A percentile compares a stretch with the other conserved stretches of the same genome.
phyloP scores from a whole-genome alignment of 1,140 invertebrate species.

The Drosophila neocordata region DNA sequence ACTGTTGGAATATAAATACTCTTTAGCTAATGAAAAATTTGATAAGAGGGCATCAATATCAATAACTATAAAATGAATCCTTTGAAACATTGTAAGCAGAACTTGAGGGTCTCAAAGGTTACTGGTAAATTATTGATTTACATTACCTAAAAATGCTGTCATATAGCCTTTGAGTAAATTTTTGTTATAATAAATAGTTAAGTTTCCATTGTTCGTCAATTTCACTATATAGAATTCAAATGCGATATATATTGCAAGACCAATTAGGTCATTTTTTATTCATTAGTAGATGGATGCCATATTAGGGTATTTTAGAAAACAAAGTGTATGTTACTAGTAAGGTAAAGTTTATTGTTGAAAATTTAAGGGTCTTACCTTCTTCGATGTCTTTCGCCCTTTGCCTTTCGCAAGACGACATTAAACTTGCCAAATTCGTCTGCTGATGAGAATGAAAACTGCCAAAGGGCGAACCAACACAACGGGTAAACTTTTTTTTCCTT shows the following conservation, averaged over 20 bases:
- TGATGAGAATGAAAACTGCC: slow-evolving; percentile 39
- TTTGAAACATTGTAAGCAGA: too few species aligned
- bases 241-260: neutral
- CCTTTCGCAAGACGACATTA: slow-evolving; percentile 3
- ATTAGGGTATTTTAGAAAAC: slow-evolving; percentile 3
- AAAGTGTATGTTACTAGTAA: slow-evolving; percentile 36
- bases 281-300: neutral
- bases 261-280: neutral
- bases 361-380: slow-evolving; percentile 39
- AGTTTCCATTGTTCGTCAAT: too few species aligned
- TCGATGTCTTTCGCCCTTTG: slow-evolving; percentile 37
- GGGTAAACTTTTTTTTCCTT: slow-evolving; percentile 54
- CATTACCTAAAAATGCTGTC: too few species aligned
- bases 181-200: too few species aligned
- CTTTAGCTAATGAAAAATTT: neutral
- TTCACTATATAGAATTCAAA: too few species aligned
- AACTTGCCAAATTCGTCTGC: slow-evolving; percentile 43
- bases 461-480: slow-evolving; percentile 31
- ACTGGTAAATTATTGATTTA: too few species aligned
- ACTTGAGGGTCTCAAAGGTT: too few species aligned
- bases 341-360: slow-evolving; percentile 48
- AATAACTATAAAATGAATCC: neutral
- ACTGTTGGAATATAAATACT: neutral
- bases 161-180: too few species aligned
- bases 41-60: neutral